Evolutionary conservation across 1,140 invertebrate species (phyloP).

Genomic region (Acromyrmex heyeri): DNA sequence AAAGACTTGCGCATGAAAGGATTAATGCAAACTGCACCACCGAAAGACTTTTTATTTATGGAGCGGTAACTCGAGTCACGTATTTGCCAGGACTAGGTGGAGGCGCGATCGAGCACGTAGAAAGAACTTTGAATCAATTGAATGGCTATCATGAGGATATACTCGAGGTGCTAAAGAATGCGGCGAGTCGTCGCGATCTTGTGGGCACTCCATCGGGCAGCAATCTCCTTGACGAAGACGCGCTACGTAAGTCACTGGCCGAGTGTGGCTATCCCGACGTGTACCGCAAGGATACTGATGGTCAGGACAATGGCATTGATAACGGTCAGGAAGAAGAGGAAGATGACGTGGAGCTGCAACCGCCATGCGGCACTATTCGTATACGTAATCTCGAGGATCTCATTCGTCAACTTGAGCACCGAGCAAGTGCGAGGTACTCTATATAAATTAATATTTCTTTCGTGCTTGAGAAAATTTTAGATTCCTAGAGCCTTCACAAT

Average conservation of each 20-base stretch:
- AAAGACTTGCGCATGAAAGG: slow-evolving; percentile 25
- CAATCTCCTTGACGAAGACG: slow-evolving; percentile 88
- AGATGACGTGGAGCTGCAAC: slow-evolving; percentile 90
- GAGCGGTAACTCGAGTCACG: slow-evolving; percentile 29
- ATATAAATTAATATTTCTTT: background rate
- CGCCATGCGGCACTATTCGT: slow-evolving; percentile 91
- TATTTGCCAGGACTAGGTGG: slow-evolving; percentile 85
- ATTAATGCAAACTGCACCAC: slow-evolving; percentile 21
- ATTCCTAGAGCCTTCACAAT: background rate
- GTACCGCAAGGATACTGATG: slow-evolving; percentile 88
- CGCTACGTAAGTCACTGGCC: slow-evolving; percentile 89
- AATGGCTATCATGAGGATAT: slow-evolving; percentile 98
- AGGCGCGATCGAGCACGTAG: slow-evolving; percentile 91
- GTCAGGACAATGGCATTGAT: slow-evolving; percentile 87
- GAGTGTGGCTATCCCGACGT: slow-evolving; percentile 89
- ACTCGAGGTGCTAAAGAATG: slow-evolving; percentile 94
- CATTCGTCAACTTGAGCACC: slow-evolving; percentile 95
- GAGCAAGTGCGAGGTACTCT: slow-evolving; percentile 88
- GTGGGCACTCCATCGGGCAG: slow-evolving; percentile 88
- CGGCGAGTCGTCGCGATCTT: slow-evolving; percentile 90
- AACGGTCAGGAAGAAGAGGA: slow-evolving; percentile 88
- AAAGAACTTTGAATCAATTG: slow-evolving; percentile 93
- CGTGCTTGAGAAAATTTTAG: background rate
- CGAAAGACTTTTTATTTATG: slow-evolving; percentile 7
- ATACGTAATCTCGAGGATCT: slow-evolving; percentile 97